These are phyloP conservation scores for Spodoptera exigua DNA, from an alignment of 2,888 invertebrate genomes.

Conservation along the genomic window DNA sequence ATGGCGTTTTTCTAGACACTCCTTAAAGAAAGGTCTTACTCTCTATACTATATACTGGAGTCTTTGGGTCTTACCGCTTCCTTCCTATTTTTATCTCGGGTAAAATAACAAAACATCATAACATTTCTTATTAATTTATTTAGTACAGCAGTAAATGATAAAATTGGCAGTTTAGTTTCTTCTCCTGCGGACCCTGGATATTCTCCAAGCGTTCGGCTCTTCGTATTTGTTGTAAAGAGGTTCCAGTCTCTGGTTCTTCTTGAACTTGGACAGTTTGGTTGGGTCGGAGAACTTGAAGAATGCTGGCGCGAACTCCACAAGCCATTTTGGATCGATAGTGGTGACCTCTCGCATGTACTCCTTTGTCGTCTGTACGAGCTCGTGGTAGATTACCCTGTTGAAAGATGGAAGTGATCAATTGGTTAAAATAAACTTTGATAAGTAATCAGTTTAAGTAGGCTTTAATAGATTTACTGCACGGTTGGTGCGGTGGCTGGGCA, in stretches of 20 bases:
- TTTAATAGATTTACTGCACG: too few relatives aligned
- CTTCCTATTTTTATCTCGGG: too few relatives aligned
- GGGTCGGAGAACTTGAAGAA: slow-evolving; percentile 99
- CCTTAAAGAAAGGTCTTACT: too few relatives aligned
- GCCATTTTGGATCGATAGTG: slow-evolving; percentile 99
- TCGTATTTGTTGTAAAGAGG: slow-evolving; percentile 99
- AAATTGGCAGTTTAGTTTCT: slow-evolving; percentile 91
- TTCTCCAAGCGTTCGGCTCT: slow-evolving; percentile 99
- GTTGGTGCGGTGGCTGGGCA: too few relatives aligned
- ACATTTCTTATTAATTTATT: slow-evolving; percentile 27
- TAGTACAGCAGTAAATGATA: slow-evolving; percentile 12
- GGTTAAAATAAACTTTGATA: too few relatives aligned
- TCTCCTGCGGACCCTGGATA: slow-evolving; percentile 96
- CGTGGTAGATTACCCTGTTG: slow-evolving; percentile 98
- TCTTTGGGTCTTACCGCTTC: too few relatives aligned
- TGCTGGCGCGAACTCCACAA: slow-evolving; percentile 99
- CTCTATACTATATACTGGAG: too few relatives aligned
- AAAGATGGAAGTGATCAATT: background rate
- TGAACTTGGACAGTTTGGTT: slow-evolving; percentile 99
- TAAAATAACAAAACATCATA: slow-evolving; percentile 6
- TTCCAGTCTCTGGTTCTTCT: slow-evolving; percentile 99
- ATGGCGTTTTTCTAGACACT: too few relatives aligned
- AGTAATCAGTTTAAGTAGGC: too few relatives aligned
- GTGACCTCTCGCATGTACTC: slow-evolving; percentile 99
- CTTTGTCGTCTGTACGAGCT: slow-evolving; percentile 99